Evolutionary conservation across 2,797 vertebrate genomes (phyloP).

Genomic region (Gymnocypris eckloni): DNA sequence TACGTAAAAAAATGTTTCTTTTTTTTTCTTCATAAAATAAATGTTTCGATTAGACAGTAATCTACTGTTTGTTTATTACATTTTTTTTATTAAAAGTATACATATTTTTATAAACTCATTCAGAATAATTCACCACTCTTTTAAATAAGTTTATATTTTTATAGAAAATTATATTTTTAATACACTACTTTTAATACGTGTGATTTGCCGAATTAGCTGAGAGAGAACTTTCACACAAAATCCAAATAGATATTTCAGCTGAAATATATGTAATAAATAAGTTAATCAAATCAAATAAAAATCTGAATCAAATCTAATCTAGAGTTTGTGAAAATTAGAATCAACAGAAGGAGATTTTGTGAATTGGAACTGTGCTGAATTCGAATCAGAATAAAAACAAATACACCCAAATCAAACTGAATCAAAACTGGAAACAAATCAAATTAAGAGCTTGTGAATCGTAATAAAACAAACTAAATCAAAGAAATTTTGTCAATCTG

Average conservation of each 20-base stretch:
- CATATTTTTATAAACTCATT: no score
- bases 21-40: no score
- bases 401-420: neutral
- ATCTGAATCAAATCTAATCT: neutral
- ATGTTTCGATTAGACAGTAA: no score
- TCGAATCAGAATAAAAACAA: neutral
- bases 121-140: neutral
- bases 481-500: neutral
- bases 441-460: neutral
- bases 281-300: neutral
- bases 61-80: no score
- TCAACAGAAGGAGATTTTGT: neutral
- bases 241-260: neutral
- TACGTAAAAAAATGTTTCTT: no score
- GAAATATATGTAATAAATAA: neutral
- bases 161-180: no score
- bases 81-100: no score
- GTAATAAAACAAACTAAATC: neutral
- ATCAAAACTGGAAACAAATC: constrained; percentile 5
- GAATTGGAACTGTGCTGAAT: neutral
- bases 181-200: no score
- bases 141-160: neutral
- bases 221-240: neutral
- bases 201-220: neutral
- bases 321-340: neutral